Percentiles rank a stretch among this genome's conserved stretches.
phyloP scores from a whole-genome alignment of 2,888 invertebrate species.

The Xestobium rufovillosum region DNA sequence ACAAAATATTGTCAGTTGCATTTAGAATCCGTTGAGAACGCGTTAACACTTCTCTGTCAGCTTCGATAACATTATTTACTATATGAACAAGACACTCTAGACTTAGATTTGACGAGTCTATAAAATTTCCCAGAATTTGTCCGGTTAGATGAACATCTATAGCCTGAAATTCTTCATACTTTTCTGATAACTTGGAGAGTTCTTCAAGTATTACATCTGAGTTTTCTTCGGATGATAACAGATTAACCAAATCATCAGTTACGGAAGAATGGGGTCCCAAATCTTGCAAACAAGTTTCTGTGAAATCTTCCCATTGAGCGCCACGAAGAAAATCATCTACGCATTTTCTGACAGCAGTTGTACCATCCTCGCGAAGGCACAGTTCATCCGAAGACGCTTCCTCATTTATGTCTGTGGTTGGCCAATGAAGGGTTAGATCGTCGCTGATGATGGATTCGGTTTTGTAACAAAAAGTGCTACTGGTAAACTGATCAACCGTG shows the following conservation, averaged over 20 bases:
- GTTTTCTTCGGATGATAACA: constrained; percentile 8
- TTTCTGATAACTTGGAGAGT: constrained; percentile 15
- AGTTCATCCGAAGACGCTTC: constrained; percentile 1
- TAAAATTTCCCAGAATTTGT: constrained; percentile 11
- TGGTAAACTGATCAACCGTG: neutral
- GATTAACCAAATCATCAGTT: constrained; percentile 11
- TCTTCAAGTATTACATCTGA: constrained; percentile 13
- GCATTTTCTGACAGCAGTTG: constrained; percentile 49
- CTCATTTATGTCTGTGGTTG: constrained; percentile 6
- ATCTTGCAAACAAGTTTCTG: neutral
- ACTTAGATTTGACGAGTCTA: constrained; percentile 5
- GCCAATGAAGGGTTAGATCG: constrained; percentile 13
- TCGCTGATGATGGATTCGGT: neutral
- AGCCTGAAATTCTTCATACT: constrained; percentile 14
- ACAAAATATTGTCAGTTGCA: constrained; percentile 42
- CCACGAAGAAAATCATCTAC: constrained; percentile 49
- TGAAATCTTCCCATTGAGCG: constrained; percentile 43
- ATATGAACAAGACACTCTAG: constrained; percentile 11
- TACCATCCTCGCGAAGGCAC: constrained; percentile 35
- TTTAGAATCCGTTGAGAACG: constrained; percentile 9
- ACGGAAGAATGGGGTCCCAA: constrained; percentile 5
- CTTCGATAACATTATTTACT: constrained; percentile 15
- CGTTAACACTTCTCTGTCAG: constrained; percentile 6
- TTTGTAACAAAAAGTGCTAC: neutral
- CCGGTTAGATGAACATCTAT: constrained; percentile 16